These are phyloP conservation scores for Hypotaenidia philippensis DNA, from an alignment of 2,797 vertebrate species.

Conservation along the genomic window DNA sequence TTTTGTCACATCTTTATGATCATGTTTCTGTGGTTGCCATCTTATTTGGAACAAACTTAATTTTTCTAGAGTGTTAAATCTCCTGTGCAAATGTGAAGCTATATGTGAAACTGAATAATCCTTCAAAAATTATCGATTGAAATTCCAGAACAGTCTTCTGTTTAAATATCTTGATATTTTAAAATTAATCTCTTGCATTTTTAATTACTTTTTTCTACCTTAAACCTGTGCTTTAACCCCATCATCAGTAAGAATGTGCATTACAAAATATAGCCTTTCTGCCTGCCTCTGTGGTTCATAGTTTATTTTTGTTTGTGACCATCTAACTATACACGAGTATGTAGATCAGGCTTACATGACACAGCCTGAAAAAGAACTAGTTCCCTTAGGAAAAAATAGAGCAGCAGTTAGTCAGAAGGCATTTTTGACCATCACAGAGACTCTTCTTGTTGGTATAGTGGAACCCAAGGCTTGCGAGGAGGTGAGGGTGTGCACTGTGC, in stretches of 20 bases:
- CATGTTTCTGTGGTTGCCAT: background rate
- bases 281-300: background rate
- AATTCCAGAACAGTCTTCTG: background rate
- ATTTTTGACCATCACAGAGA: background rate
- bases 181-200: background rate
- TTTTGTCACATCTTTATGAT: background rate
- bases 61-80: background rate
- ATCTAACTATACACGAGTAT: background rate
- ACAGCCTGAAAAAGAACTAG: background rate
- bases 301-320: background rate
- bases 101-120: background rate
- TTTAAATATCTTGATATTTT: background rate
- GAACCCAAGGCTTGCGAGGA: fast-evolving
- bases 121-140: background rate
- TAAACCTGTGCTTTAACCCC: background rate
- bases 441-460: background rate
- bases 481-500: fast-evolving
- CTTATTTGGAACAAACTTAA: background rate
- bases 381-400: background rate
- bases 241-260: background rate
- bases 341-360: background rate
- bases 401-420: background rate
- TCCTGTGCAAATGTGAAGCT: background rate
- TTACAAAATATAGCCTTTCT: background rate
- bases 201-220: background rate